Evolutionary conservation across 1,140 invertebrate genomes (phyloP), one percentile per base, ranked within the genome.

Genomic region (Zophobas atratus): DNA sequence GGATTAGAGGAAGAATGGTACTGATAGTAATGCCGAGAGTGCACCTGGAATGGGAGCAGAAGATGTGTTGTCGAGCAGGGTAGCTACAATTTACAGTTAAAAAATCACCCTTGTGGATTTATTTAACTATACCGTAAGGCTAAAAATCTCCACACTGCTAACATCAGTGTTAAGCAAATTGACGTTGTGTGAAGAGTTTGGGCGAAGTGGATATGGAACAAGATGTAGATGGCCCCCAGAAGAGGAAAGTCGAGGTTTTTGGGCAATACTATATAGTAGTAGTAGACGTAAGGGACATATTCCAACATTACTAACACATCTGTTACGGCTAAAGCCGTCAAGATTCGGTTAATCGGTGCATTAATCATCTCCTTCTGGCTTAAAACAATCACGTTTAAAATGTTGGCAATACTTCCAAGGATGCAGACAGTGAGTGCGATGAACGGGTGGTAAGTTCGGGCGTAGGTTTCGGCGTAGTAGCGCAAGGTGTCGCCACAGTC

Each of bases 61-160:
- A 87, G 3, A 89, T 86, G 83, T 87, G 86, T 80, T 88, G 90
- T 36, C 88, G 84, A 43, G 91, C 88, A 0, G 93, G 93, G 83
- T 92, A 90, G 86, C 91, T 91, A 87, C 77, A 87, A 86, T 81
- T 82, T 82, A 85, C 79, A 63, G 43, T 8, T 4, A 46, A 8
- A 46, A 46, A 46, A 46, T 46, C 8, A 46, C 20, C 20, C 20
- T 20, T 20, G 20, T 20, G 20, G 20, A 20, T 20, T 20, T 20
- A 0, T 20, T 20, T 20, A 20, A 20, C 20, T 20, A 20, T 60
- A 60, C 56, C 56, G 93, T 0, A 98, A 94, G 0, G 95, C 96
- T n/a, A 98, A 93, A 84, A 96, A 98, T 2, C 97, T 89, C 95
- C 97, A 99, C 1, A 98, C 92, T 0, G 97, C 97, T 43, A 99